Evolutionary conservation across 2,888 invertebrate species (phyloP), one percentile per base, ranked within the genome.

Genomic region (Brachypterus glaber): DNA sequence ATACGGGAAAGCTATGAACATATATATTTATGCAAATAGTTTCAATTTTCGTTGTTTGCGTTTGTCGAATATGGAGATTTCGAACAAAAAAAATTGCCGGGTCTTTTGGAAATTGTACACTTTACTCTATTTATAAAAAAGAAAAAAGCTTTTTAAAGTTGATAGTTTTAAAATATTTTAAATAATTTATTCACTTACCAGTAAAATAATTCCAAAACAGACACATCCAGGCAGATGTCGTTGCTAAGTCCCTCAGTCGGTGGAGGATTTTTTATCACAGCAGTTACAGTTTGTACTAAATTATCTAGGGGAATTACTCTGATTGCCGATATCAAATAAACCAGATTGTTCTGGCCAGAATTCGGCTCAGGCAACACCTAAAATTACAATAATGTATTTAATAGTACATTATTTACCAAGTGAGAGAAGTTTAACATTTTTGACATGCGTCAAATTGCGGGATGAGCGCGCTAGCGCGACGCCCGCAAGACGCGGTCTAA

Each of bases 271-370:
- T 82, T 84, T 17, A 90, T 77, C 41, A 89, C 85, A 58, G 82
- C 81, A 54, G 82, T 79, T 13, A 88, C 76, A 3, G 85, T 85
- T 64, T 83, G 81, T 32, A 91, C 80, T 51, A 89, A 72, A 35
- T 82, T 82, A 56, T 89, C 88, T 54, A 86, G 77, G 2, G 88
- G 87, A 69, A 91, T 79, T 2, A 87, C 85, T 46, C 84, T 75
- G 46, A 90, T 82, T 18, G 84, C 81, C 35, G 81, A 78, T 31
- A 90, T 77, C 46, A 90, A 67, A 47, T 85, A 77, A 8, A 90
- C 87, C 51, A 89, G 68, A 43, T 83, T 78, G 47, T 78, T 69
- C 63, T 89, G 88, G 45, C 77, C 77, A 3, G 71, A 57, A 50
- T 77, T 77, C 12, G 80, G 77, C 55, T 79, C 76, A 17, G 78